Evolutionary conservation across 2,797 vertebrate species (phyloP).

Genomic region (Acomys russatus): DNA sequence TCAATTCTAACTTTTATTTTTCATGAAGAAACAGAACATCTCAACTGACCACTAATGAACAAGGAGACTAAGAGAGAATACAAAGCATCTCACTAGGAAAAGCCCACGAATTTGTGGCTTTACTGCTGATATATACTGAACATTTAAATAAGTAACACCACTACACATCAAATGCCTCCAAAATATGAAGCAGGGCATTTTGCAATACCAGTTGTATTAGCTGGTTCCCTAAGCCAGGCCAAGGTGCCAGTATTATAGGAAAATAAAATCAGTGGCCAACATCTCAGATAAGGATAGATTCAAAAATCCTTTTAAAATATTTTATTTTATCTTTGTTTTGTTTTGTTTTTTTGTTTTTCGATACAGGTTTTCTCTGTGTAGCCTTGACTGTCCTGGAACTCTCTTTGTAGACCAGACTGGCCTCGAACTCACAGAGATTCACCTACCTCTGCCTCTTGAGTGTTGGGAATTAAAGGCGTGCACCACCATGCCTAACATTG

Average conservation of each 20-base stretch:
- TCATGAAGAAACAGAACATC: not conserved
- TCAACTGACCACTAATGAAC: not conserved
- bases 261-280: not conserved
- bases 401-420: too few species aligned
- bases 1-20: not conserved
- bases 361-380: too few species aligned
- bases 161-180: not conserved
- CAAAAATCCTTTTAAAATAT: not conserved
- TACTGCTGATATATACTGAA: not conserved
- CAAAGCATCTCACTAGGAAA: not conserved
- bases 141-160: not conserved
- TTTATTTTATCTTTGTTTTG: not conserved
- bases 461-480: too few species aligned
- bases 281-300: not conserved
- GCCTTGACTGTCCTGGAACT: too few species aligned
- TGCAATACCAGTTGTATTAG: not conserved
- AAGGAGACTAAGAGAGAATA: not conserved
- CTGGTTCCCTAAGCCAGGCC: not conserved
- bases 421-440: too few species aligned
- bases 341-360: too few species aligned
- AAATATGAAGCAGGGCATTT: not conserved
- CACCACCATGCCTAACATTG: too few species aligned
- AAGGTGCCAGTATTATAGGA: not conserved
- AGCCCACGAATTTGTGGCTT: not conserved
- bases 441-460: too few species aligned